Evolutionary conservation across 2,113 vertebrate species (phyloP).

Genomic region (Globicephala melas): DNA sequence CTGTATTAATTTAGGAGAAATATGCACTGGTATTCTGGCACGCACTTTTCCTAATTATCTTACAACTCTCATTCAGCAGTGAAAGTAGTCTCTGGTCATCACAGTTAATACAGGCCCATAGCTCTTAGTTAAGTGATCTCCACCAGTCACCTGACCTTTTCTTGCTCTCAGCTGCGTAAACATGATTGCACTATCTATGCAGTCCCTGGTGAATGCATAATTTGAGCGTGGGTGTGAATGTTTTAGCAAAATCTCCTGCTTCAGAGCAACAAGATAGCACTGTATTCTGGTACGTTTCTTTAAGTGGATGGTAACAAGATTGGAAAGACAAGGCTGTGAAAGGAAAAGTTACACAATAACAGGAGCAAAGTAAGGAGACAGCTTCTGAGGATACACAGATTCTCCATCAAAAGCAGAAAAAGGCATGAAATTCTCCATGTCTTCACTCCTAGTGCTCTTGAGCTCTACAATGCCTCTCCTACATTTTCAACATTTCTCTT

Average conservation of each 20-base stretch:
- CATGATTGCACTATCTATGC: not conserved
- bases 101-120: slow-evolving; percentile 54
- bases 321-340: not conserved
- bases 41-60: slow-evolving; percentile 65
- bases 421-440: not conserved
- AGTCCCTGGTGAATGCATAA: slow-evolving; percentile 31
- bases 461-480: too few species aligned
- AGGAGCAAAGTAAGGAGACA: not conserved
- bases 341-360: not conserved
- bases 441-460: not conserved
- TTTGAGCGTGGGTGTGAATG: slow-evolving; percentile 36
- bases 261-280: slow-evolving; percentile 15
- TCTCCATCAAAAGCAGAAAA: not conserved
- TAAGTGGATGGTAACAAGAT: slow-evolving; percentile 15
- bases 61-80: slow-evolving; percentile 42
- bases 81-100: slow-evolving; percentile 68
- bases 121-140: slow-evolving; percentile 64
- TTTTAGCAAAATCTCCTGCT: slow-evolving; percentile 58
- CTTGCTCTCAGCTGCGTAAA: slow-evolving; percentile 43
- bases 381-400: not conserved
- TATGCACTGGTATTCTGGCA: slow-evolving; percentile 60
- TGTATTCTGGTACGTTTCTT: slow-evolving; percentile 12
- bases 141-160: slow-evolving; percentile 56
- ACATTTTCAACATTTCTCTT: not conserved
- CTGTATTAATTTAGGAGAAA: slow-evolving; percentile 72